Percentiles rank a stretch among this genome's conserved stretches.
Evolutionary conservation across 1,140 invertebrate species (phyloP).

Genomic region (Cydia fagiglandana): DNA sequence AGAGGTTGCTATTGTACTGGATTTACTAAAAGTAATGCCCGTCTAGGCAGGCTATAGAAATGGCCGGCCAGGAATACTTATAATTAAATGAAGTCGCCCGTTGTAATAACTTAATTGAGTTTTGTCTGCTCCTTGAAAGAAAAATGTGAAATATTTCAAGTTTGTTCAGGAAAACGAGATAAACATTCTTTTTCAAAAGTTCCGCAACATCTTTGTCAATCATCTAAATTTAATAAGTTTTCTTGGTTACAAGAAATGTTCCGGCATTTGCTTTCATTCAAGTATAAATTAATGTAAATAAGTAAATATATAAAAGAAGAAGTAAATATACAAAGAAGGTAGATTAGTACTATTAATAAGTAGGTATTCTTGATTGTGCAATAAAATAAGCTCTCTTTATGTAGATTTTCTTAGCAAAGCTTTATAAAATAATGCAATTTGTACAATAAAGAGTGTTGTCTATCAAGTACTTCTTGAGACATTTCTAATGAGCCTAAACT

Average conservation of each 20-base stretch:
- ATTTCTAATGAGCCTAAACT: too few relatives aligned
- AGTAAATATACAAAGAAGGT: background rate
- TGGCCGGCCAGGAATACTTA: background rate
- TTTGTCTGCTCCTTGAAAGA: conserved; percentile 27
- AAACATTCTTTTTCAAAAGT: conserved; percentile 15
- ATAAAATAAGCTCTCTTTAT: too few relatives aligned
- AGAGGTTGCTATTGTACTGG: background rate
- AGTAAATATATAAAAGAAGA: background rate
- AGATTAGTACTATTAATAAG: too few relatives aligned
- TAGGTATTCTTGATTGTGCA: too few relatives aligned
- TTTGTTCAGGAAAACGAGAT: conserved; percentile 15
- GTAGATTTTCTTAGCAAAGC: too few relatives aligned
- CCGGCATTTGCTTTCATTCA: background rate
- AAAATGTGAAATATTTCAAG: conserved; percentile 23
- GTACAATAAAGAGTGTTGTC: too few relatives aligned
- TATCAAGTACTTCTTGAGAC: too few relatives aligned
- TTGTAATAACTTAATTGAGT: conserved; percentile 31
- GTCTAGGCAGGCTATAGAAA: background rate
- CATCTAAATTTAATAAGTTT: conserved; percentile 30
- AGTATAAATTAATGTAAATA: background rate
- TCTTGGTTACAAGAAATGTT: background rate
- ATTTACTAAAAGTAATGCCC: background rate
- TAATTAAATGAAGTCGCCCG: conserved; percentile 30
- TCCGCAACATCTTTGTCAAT: conserved; percentile 25
- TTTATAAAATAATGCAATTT: too few relatives aligned